Base-by-base conservation (phyloP, 2,888 invertebrate species). In the Pyrrhosoma nymphula region DNA sequence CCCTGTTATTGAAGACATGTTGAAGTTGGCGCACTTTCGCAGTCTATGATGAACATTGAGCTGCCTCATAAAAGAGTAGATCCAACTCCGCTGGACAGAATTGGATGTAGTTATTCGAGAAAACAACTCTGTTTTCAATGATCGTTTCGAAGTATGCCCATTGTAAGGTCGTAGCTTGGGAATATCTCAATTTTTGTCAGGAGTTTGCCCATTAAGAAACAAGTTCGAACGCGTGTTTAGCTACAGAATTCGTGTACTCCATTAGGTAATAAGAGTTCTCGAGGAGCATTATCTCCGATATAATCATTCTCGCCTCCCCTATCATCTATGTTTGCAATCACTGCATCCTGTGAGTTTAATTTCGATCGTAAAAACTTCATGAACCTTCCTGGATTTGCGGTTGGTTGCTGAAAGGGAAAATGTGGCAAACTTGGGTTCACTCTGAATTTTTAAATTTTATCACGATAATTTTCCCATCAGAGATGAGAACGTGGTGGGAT, bases 191-290 rank as follows among this genome's bases (percentile, higher is more conserved):
- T 82, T 82, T 82, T 35, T 35, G 35, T 82, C 35, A 35, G n/a
- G 82, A 35, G 82, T 18, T 16, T 82, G 82, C 16, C 69, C 82
- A 35, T 82, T 82, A 82, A 35, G 82, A 35, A 82, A 14, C 26
- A 35, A 35, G 75, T 16, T 18, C 26, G 69, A 69, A 69, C 69
- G 69, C 4, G 16, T 82, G 82, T 35, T 30, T 35, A 18, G 82
- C 26, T 14, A 18, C 14, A 18, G 82, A 35, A 82, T 82, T 82
- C 82, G 26, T 82, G 82, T 82, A 82, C 82, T 26, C 35, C 82
- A 82, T 82, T 82, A 82, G 82, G 35, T 82, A 82, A 82, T 82
- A 30, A 82, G 30, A 82, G 82, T 82, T 82, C 35, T 82, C 18
- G 35, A 35, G 35, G n/a, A 4, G 82, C 30, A 82, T 82, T 82